Percentiles rank a stretch among this genome's conserved stretches.
Evolutionary conservation across 2,113 vertebrate species (phyloP).

Genomic region (Sinocyclocheilus anshuiensis): DNA sequence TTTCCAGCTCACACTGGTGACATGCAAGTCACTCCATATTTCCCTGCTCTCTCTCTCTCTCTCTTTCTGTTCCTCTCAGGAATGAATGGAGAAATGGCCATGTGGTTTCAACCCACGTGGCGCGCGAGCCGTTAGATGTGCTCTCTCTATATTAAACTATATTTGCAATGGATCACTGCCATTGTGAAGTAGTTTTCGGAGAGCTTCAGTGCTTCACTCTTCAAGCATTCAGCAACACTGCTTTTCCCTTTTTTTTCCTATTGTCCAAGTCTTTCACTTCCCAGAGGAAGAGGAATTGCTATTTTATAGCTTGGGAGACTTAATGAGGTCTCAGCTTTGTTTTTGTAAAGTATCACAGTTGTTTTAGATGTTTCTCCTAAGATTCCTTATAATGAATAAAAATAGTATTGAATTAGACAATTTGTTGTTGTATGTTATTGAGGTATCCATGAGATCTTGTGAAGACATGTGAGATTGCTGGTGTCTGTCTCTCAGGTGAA

Average conservation of each 20-base stretch:
- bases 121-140: slow-evolving; percentile 84
- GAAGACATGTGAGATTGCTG: too few relatives aligned
- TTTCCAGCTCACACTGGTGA: slow-evolving; percentile 81
- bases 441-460: too few relatives aligned
- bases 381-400: neutral
- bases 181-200: slow-evolving; percentile 85
- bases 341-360: neutral
- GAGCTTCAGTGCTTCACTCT: slow-evolving; percentile 80
- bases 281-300: slow-evolving; percentile 13
- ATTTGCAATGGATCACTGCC: slow-evolving; percentile 91
- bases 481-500: too few relatives aligned
- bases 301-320: neutral
- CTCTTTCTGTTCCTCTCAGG: neutral
- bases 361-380: neutral
- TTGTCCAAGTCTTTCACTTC: slow-evolving; percentile 78
- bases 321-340: neutral
- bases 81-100: slow-evolving; percentile 65
- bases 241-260: slow-evolving; percentile 62
- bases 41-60: neutral
- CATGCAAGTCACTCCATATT: slow-evolving; percentile 59
- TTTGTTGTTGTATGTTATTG: too few relatives aligned
- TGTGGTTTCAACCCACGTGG: slow-evolving; percentile 71
- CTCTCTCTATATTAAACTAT: slow-evolving; percentile 91
- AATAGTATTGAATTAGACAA: too few relatives aligned
- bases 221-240: slow-evolving; percentile 76